Conservation (phyloP, 1,140 invertebrate species). For the Macrocentrus cingulum region DNA sequence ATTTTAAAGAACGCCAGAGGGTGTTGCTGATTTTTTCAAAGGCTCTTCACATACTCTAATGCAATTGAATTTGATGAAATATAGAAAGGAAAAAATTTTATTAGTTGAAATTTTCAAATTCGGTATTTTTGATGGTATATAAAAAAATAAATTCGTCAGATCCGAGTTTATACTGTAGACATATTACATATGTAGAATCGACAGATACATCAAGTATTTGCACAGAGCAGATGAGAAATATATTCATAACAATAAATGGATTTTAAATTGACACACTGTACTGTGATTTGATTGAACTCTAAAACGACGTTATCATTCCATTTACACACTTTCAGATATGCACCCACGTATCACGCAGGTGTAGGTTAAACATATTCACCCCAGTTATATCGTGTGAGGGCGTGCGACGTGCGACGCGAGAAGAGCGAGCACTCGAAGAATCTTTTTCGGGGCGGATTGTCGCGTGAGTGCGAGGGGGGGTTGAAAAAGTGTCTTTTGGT, state of each 20-base stretch:
- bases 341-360: not conserved
- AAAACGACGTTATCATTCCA: not conserved
- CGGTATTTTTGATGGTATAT: no score
- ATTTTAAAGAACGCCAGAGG: no score
- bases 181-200: no score
- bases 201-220: no score
- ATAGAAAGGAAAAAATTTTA: no score
- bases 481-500: constrained; percentile 5
- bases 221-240: no score
- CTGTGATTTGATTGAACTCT: constrained; percentile 2
- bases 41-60: not conserved
- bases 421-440: not conserved
- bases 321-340: not conserved
- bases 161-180: no score
- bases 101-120: no score
- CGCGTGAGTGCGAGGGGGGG: not conserved
- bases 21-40: no score
- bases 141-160: no score
- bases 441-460: not conserved
- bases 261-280: not conserved
- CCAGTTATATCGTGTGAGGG: constrained; percentile 2
- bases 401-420: not conserved
- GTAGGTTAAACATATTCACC: constrained; percentile 30
- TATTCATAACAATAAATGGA: no score
- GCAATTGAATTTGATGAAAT: not conserved